Base-by-base conservation (phyloP, 2,888 invertebrate genomes). In the Hemithea aestivaria region DNA sequence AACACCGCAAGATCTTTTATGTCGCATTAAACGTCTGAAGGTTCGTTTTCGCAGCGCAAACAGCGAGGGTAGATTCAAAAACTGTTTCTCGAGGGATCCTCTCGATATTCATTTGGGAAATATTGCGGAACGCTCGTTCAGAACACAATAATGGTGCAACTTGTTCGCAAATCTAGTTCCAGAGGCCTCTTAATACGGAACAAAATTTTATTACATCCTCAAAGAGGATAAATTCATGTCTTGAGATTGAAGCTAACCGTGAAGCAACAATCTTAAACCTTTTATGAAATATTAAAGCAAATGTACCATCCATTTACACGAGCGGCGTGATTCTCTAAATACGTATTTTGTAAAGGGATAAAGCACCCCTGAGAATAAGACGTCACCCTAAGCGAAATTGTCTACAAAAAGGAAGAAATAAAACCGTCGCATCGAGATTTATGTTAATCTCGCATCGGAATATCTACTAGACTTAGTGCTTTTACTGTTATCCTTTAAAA, bases 41-140 rank as follows among this genome's bases (percentile, higher is more conserved):
- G 62, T 59, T 66, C 58, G 62, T 64, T 58, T 61, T 57, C 61
- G 53, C 45, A 58, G 49, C 51, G 60, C 56, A 62, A 72, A 74
- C 69, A 66, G 56, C 48, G 51, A 68, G 62, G 63, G 53, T 63
- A 62, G 69, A 68, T 68, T 66, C 68, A 62, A 63, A 66, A 73
- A 73, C 64, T 65, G 71, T 69, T 70, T 56, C 67, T 67, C 66
- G 56, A 62, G 68, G 69, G 66, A 69, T 66, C 63, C 57, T 56
- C 57, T 57, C 58, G 59, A 66, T 68, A 70, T 70, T 71, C 63
- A 71, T 72, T 66, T 64, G 60, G 62, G 59, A 68, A 63, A 65
- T 73, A 73, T 73, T 68, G 64, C 62, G 59, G 57, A 59, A 60
- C 62, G 62, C 61, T 62, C 58, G 64, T 59, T 63, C 49, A 44